Evolutionary conservation across 2,113 vertebrate genomes (phyloP).

Genomic region (Alethe diademata): DNA sequence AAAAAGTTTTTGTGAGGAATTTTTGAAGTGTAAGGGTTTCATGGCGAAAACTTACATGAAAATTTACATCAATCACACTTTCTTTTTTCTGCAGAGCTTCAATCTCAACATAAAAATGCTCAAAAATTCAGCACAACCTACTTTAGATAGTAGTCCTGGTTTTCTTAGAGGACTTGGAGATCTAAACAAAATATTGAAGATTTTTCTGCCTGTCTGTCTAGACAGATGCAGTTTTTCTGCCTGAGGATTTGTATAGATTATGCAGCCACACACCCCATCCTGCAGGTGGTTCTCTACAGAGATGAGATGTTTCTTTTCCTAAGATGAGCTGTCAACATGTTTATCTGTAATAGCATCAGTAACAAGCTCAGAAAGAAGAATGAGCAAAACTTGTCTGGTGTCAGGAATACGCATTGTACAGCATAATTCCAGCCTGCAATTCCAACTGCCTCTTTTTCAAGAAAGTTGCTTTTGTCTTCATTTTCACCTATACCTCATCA

Average conservation of each 20-base stretch:
- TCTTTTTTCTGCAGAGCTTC: neutral
- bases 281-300: constrained; percentile 20
- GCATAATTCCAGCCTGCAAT: neutral
- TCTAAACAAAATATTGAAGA: neutral
- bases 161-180: neutral
- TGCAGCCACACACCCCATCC: neutral
- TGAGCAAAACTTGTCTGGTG: neutral
- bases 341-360: constrained; percentile 18
- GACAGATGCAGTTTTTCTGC: neutral
- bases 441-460: neutral
- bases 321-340: constrained; percentile 13
- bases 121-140: neutral
- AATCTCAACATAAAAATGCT: neutral
- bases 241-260: neutral
- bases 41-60: neutral
- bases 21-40: neutral
- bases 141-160: neutral
- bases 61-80: neutral
- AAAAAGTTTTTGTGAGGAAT: neutral
- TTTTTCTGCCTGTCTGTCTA: neutral
- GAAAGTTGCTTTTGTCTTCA: neutral
- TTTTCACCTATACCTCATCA: neutral
- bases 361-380: constrained; percentile 18
- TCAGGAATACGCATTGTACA: neutral
- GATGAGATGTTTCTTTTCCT: neutral